Conservation (phyloP, 2,888 invertebrate species). For the Sarcophaga carnaria region DNA sequence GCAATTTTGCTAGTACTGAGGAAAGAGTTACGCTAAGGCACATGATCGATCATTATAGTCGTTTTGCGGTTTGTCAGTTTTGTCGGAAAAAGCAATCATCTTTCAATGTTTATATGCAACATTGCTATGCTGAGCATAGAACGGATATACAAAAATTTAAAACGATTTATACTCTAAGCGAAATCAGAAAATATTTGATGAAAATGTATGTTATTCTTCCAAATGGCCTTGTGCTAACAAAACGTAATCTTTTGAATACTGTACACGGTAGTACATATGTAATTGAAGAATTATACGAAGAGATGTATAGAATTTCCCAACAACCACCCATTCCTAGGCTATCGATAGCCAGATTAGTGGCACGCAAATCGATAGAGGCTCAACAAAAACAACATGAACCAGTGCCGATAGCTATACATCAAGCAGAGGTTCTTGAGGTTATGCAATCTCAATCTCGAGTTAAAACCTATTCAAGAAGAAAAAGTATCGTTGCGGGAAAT, state of each 20-base stretch:
- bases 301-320: slow-evolving; percentile 73
- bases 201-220: slow-evolving; percentile 76
- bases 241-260: slow-evolving; percentile 74
- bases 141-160: slow-evolving; percentile 71
- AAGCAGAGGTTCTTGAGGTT: slow-evolving; percentile 8
- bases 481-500: slow-evolving; percentile 55
- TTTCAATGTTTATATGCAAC: slow-evolving; percentile 77
- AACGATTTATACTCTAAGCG: slow-evolving; percentile 68
- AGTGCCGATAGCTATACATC: background rate
- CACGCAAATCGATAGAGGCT: slow-evolving; percentile 72
- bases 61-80: slow-evolving; percentile 74
- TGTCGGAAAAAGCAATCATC: slow-evolving; percentile 70
- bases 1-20: slow-evolving; percentile 79
- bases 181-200: slow-evolving; percentile 72
- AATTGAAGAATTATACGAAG: slow-evolving; percentile 73
- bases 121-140: slow-evolving; percentile 74
- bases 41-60: slow-evolving; percentile 78
- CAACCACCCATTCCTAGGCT: slow-evolving; percentile 76
- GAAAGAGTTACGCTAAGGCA: slow-evolving; percentile 80
- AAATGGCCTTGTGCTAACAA: slow-evolving; percentile 77
- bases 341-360: slow-evolving; percentile 73
- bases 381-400: slow-evolving; percentile 59
- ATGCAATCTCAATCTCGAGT: slow-evolving; percentile 12
- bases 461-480: slow-evolving; percentile 47
- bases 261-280: slow-evolving; percentile 67